Evolutionary conservation across 64 coral and sea anemone genomes (phyloP).

Genomic region (Orbicella faveolata): DNA sequence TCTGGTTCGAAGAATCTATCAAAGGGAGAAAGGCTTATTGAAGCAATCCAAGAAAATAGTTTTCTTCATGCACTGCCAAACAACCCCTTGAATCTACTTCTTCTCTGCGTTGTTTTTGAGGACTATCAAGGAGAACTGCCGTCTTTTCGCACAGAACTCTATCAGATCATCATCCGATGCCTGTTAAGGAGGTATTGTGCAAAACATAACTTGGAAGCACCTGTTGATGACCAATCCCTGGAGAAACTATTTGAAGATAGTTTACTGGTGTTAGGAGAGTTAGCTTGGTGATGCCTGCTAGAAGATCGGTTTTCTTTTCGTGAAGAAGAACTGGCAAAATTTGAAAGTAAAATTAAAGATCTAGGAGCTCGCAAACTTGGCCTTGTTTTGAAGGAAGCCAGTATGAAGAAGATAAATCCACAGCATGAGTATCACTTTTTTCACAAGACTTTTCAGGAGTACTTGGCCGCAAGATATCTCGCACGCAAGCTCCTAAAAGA

Average conservation of each 20-base stretch:
- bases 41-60: not conserved
- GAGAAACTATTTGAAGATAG: conserved; percentile 5
- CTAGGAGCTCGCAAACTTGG: not conserved
- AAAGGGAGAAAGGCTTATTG: conserved; percentile 21
- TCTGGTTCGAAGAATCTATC: not conserved
- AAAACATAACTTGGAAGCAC: not conserved
- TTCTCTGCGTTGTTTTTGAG: conserved; percentile 70
- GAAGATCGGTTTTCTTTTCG: conserved; percentile 8
- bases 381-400: conserved; percentile 14
- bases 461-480: conserved; percentile 24
- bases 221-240: not conserved
- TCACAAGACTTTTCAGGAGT: too few relatives aligned
- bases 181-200: conserved; percentile 16
- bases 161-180: conserved; percentile 34
- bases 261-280: conserved; percentile 10
- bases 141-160: conserved; percentile 29
- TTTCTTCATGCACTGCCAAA: not conserved
- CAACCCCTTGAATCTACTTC: conserved; percentile 39
- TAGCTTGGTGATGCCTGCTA: conserved; percentile 12
- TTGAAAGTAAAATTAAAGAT: not conserved
- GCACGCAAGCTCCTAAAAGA: not conserved
- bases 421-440: conserved; percentile 25
- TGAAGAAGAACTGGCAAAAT: conserved; percentile 2
- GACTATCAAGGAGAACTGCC: conserved; percentile 27
- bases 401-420: conserved; percentile 18